Base-by-base conservation (phyloP, 2,888 invertebrate species). In the Incurvaria masculella region DNA sequence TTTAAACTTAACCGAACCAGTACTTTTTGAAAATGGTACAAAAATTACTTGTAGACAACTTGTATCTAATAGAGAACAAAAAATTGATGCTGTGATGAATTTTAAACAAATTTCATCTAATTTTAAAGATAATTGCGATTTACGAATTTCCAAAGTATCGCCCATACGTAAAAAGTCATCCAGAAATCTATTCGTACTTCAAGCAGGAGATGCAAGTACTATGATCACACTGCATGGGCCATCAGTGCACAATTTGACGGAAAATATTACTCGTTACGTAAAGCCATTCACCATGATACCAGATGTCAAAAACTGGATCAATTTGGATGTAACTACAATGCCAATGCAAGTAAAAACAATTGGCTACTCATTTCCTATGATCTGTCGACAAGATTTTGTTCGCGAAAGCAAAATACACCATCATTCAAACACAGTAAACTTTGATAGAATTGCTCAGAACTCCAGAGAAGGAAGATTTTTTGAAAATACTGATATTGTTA, bases 391-490 rank as follows among this genome's bases (percentile, higher is more conserved):
- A 50, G 2, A 49, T 62, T 26, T 23, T 59, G 11, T 61, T 66
- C 48, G 39, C 67, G 1, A 59, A 59, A 45, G 47, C 56, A 27
- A 49, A 64, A 23, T 57, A 64, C 18, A 33, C 38, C 4, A 46
- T 68, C n/a, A 59, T 66, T 2, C 63, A 63, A 44, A 50, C 62
- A 16, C 56, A 58, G 42, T 53, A 66, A 19, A 59, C 68, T 53
- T 68, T 62, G 61, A 60, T n/a, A n/a, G 52, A 38, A 64, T 65
- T 26, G 38, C 61, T 11, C 58, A 59, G 19, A 58, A 71, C 44
- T 72, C 75, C 8, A 53, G 66, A 56, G 68, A 71, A 55, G 61
- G 72, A 46, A 56, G 72, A 20, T 17, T 41, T 41, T 14, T 20
- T 19, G 41, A 41, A 10, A 41, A 41, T 19, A 2, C 2, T n/a